Conservation (phyloP, 1,140 invertebrate genomes). For the Drosophila lacteicornis region DNA sequence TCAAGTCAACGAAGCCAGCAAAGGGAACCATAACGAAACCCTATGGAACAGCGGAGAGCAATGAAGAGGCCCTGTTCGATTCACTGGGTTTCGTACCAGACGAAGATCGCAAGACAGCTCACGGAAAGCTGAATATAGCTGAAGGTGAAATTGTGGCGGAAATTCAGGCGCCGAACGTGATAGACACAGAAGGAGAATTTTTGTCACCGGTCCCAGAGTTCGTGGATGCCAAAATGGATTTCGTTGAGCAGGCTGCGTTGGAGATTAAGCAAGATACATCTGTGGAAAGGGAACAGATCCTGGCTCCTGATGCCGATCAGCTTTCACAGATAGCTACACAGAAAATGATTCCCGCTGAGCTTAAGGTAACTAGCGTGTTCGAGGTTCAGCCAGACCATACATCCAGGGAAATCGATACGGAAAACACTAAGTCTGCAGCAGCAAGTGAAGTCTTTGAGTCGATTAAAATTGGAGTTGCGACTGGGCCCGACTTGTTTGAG, state of each 20-base stretch:
- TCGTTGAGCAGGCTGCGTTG: conserved; percentile 63
- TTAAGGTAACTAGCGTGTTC: conserved; percentile 37
- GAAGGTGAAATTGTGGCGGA: conserved; percentile 80
- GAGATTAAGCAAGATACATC: conserved; percentile 48
- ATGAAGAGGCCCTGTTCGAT: conserved; percentile 51
- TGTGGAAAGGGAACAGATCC: conserved; percentile 43
- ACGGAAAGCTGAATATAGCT: conserved; percentile 55
- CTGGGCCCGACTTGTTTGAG: conserved; percentile 27
- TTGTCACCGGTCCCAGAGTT: conserved; percentile 5
- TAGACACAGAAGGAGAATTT: conserved; percentile 52
- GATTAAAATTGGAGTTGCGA: conserved; percentile 47
- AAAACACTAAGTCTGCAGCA: conserved; percentile 9
- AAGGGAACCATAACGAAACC: conserved; percentile 37
- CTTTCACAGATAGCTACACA: conserved; percentile 26
- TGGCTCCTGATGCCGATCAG: background rate
- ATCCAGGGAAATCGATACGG: conserved; percentile 22
- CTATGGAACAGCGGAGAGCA: conserved; percentile 35
- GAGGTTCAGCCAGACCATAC: conserved; percentile 47
- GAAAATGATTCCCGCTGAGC: conserved; percentile 24
- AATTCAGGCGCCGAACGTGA: conserved; percentile 41
- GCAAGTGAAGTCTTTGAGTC: conserved; percentile 40
- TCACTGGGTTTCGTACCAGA: conserved; percentile 13
- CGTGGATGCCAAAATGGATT: conserved; percentile 42
- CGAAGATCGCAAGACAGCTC: background rate
- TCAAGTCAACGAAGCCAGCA: conserved; percentile 39